Conservation (phyloP, 23 tunicate species). For the Aplidium turbinatum region DNA sequence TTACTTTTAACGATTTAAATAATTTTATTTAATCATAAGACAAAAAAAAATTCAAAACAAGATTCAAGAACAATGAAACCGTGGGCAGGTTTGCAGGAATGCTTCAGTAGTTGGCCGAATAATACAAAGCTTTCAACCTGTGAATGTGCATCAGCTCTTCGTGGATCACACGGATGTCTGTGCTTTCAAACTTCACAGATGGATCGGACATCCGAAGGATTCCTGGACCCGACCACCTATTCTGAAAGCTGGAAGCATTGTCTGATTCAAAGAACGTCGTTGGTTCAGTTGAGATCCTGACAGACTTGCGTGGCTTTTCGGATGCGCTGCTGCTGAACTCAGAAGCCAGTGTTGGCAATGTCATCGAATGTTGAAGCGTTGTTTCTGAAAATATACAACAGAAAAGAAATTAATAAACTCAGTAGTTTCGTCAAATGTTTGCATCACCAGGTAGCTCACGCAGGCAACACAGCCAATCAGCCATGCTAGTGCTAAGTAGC, state of each 20-base stretch:
- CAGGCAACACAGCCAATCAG: no score
- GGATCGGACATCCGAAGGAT: conserved; percentile 25
- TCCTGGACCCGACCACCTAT: conserved; percentile 33
- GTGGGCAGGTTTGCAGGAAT: no score
- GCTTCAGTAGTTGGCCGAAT: no score
- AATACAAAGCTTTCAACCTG: no score
- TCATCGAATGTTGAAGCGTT: conserved; percentile 47
- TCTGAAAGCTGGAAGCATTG: conserved; percentile 32
- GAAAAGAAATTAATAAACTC: no score
- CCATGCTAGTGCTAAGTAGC: no score
- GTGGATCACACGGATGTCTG: conserved; percentile 78
- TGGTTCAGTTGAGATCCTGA: conserved; percentile 58
- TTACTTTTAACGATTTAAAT: no score
- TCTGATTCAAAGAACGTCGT: conserved; percentile 46
- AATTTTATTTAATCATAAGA: no score
- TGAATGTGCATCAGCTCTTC: conserved; percentile 72
- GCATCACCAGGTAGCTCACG: no score
- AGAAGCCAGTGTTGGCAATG: conserved; percentile 69
- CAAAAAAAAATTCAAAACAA: no score
- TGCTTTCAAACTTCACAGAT: conserved; percentile 5
- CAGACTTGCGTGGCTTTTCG: conserved; percentile 47
- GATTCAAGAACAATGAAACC: no score
- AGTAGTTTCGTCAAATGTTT: no score
- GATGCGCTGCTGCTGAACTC: conserved; percentile 10
- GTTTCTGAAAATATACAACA: conserved; percentile 12